A percentile compares a stretch with the other conserved stretches of the same genome.
phyloP scores from a whole-genome alignment of 2,797 vertebrate genomes.

The Vipera ursinii region DNA sequence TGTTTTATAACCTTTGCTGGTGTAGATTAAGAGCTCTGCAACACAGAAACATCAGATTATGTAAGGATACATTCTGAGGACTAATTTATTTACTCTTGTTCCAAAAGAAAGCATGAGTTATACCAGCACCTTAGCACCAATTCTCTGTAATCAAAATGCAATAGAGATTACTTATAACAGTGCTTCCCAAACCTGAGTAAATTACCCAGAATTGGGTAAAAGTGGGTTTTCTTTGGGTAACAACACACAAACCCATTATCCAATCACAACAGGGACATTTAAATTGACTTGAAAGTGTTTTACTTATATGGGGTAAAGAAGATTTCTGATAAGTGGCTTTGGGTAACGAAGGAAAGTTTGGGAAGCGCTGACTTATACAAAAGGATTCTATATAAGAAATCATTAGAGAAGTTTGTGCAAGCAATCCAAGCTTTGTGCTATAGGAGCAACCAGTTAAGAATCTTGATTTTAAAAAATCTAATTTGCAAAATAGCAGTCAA shows the following conservation, averaged over 20 bases:
- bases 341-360: background rate
- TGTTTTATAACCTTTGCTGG: background rate
- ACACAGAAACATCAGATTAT: background rate
- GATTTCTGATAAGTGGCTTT: background rate
- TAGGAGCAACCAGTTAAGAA: background rate
- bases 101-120: background rate
- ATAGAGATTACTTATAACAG: background rate
- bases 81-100: background rate
- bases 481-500: background rate
- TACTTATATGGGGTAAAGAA: background rate
- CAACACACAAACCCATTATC: background rate
- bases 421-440: background rate
- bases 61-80: background rate
- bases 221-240: background rate
- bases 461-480: background rate
- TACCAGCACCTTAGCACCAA: background rate
- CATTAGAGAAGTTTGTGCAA: background rate
- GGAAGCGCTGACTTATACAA: background rate
- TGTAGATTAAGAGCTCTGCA: background rate
- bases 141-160: background rate
- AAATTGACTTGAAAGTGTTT: background rate
- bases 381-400: background rate
- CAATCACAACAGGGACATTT: background rate
- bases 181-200: background rate
- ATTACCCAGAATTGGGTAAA: background rate